These are phyloP conservation scores for Thecocarcelia acutangulata DNA, from an alignment of 2,888 invertebrate genomes.

Conservation along the genomic window DNA sequence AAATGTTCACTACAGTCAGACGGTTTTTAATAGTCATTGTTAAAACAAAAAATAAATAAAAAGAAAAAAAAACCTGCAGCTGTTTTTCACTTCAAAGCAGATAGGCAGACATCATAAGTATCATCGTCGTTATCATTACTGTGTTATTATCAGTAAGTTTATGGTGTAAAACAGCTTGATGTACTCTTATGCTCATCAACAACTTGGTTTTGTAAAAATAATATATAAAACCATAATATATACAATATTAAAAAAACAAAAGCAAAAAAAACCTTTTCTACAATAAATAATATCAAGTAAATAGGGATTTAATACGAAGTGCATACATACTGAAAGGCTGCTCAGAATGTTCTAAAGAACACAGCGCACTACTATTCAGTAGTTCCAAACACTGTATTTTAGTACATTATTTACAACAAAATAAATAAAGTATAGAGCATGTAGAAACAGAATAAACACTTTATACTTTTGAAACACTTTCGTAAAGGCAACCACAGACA, in stretches of 20 bases:
- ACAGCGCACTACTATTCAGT: too few relatives aligned
- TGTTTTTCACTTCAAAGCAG: conserved; percentile 39
- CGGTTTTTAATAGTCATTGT: conserved; percentile 59
- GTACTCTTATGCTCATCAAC: conserved; percentile 19
- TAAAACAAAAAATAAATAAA: conserved; percentile 32
- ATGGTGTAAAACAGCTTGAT: conserved; percentile 48
- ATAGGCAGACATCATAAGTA: conserved; percentile 58
- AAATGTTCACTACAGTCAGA: conserved; percentile 42
- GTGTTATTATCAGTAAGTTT: conserved; percentile 60
- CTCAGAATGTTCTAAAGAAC: too few relatives aligned
- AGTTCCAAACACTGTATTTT: too few relatives aligned
- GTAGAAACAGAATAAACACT: too few relatives aligned
- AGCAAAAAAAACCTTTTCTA: neutral
- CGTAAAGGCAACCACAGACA: too few relatives aligned
- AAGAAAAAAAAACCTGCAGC: conserved; percentile 38
- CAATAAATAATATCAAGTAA: too few relatives aligned
- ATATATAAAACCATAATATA: neutral
- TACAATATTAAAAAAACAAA: conserved; percentile 1
- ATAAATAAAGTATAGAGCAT: too few relatives aligned
- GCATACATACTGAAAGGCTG: too few relatives aligned
- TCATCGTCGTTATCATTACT: conserved; percentile 56
- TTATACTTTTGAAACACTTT: too few relatives aligned
- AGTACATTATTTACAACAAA: too few relatives aligned
- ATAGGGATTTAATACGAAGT: too few relatives aligned
- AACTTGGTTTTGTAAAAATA: conserved; percentile 20